A percentile compares a stretch with the other conserved stretches of the same genome.
Evolutionary conservation across 1,140 invertebrate genomes (phyloP).

Genomic region (Solenopsis fugax): DNA sequence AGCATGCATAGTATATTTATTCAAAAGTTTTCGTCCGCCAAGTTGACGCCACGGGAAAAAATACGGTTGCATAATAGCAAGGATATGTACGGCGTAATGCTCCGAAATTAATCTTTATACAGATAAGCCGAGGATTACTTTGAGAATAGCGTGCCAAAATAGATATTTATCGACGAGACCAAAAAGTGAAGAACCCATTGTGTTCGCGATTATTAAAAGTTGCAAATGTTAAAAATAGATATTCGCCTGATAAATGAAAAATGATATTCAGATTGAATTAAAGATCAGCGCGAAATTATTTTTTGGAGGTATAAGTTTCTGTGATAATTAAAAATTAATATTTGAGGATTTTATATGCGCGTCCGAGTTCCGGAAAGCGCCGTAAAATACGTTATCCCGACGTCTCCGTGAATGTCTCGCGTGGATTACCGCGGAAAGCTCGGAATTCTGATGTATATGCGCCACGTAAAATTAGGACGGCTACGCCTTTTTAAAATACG

Average conservation of each 20-base stretch:
- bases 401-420: conserved; percentile 15
- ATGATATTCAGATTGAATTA: background rate
- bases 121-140: background rate
- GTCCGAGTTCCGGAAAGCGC: background rate
- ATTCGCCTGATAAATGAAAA: background rate
- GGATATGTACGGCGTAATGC: conserved; percentile 16
- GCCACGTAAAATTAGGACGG: conserved; percentile 35
- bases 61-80: conserved; percentile 39
- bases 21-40: conserved; percentile 42
- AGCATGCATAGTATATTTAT: conserved; percentile 54
- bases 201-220: background rate
- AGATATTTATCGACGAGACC: background rate
- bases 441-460: background rate
- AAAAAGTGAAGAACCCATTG: too few species aligned
- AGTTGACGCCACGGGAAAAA: conserved; percentile 35
- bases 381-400: background rate
- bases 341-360: conserved; percentile 25
- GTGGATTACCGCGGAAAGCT: background rate
- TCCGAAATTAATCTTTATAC: conserved; percentile 52
- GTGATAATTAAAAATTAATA: conserved; percentile 11
- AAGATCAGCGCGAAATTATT: background rate
- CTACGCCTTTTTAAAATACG: conserved; percentile 21
- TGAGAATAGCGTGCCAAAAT: background rate
- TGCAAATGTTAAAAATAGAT: background rate
- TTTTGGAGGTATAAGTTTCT: background rate